Conservation (phyloP, 2,797 vertebrate genomes). For the Halcyon smyrnensis region DNA sequence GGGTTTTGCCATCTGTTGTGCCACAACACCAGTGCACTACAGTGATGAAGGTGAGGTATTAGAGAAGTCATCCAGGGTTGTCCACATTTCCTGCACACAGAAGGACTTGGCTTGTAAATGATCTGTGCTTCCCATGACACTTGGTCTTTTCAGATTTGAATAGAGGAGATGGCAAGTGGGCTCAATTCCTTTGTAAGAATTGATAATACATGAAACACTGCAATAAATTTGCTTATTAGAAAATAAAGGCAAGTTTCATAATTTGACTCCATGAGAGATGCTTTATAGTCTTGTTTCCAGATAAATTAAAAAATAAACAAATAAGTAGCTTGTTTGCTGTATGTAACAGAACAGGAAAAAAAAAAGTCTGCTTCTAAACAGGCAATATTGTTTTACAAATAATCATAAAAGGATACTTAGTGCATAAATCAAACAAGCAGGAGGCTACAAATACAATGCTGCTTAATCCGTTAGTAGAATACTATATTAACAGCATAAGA, state of each 20-base stretch:
- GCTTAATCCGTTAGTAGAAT: not conserved
- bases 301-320: not conserved
- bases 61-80: not conserved
- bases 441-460: not conserved
- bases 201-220: not conserved
- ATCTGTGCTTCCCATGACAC: not conserved
- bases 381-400: not conserved
- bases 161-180: not conserved
- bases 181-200: not conserved
- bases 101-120: not conserved
- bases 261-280: not conserved
- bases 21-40: fast-evolving
- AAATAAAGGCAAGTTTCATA: not conserved
- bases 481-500: not conserved
- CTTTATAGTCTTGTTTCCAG: not conserved
- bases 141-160: not conserved
- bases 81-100: fast-evolving
- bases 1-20: not conserved
- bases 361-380: not conserved
- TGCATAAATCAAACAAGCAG: not conserved
- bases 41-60: not conserved
- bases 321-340: not conserved
- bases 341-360: not conserved
- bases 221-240: not conserved
- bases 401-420: not conserved